Conservation (phyloP, 2,888 invertebrate genomes). For the Sussaba pulchella region DNA sequence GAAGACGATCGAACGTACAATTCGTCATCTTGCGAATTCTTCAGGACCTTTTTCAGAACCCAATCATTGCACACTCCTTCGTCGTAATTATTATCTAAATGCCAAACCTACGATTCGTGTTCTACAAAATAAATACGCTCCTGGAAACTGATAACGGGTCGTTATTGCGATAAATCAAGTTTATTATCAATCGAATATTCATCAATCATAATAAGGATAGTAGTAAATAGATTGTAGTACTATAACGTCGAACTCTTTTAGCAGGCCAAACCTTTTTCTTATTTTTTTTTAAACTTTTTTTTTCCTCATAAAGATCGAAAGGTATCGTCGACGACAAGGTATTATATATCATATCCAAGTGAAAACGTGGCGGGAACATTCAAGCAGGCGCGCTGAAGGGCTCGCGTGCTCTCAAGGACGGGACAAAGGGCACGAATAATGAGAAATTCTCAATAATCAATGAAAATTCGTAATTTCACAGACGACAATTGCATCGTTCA, state of each 20-base stretch:
- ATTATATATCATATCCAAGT: conserved; percentile 52
- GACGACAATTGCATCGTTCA: conserved; percentile 69
- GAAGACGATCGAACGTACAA: background rate
- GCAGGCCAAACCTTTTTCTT: conserved; percentile 74
- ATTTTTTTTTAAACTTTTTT: conserved; percentile 34
- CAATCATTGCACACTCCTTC: no score
- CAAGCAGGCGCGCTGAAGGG: conserved; percentile 33
- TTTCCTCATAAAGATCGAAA: conserved; percentile 56
- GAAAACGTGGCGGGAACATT: conserved; percentile 49
- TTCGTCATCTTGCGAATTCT: no score
- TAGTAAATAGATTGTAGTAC: conserved; percentile 76
- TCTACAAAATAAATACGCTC: conserved; percentile 1
- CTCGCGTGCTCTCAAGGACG: conserved; percentile 53
- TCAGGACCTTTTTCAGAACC: no score
- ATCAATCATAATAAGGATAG: conserved; percentile 73
- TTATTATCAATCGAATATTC: conserved; percentile 79
- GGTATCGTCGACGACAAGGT: conserved; percentile 47
- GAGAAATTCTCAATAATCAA: conserved; percentile 52
- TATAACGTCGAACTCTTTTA: conserved; percentile 81
- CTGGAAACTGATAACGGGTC: background rate
- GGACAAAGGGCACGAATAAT: conserved; percentile 49
- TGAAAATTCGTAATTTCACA: conserved; percentile 51
- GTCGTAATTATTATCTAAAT: no score
- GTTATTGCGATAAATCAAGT: conserved; percentile 79
- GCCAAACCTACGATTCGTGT: no score